These are phyloP conservation scores for Hycleus phaleratus DNA, from an alignment of 1,140 invertebrate species.

Conservation along the genomic window DNA sequence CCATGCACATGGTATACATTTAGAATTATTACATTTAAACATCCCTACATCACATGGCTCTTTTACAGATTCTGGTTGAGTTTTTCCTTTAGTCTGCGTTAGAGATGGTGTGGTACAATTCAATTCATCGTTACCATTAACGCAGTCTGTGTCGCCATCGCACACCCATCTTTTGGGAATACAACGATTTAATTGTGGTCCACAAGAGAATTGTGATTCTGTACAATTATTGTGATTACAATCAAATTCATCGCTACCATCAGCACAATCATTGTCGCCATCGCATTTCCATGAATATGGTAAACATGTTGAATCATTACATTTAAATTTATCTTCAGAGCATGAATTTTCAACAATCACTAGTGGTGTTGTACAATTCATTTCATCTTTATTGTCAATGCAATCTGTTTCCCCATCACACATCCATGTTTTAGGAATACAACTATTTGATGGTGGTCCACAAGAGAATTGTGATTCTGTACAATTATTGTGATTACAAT, in stretches of 20 bases:
- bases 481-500: conserved; percentile 48
- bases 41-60: conserved; percentile 33
- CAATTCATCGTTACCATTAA: conserved; percentile 67
- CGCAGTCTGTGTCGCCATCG: conserved; percentile 69
- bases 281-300: conserved; percentile 54
- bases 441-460: conserved; percentile 54
- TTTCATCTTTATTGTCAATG: conserved; percentile 65
- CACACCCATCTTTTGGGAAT: conserved; percentile 70
- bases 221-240: conserved; percentile 62
- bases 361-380: conserved; percentile 33
- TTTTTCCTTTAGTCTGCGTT: too few relatives aligned
- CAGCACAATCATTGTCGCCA: conserved; percentile 66
- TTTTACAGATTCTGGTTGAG: conserved; percentile 4
- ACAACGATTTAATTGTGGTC: conserved; percentile 57
- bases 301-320: conserved; percentile 54
- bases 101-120: conserved; percentile 23
- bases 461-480: conserved; percentile 60
- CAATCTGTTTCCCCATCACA: conserved; percentile 74
- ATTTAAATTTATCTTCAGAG: conserved; percentile 35
- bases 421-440: conserved; percentile 68
- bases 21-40: conserved; percentile 43
- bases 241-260: conserved; percentile 68
- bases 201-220: conserved; percentile 60
- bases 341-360: conserved; percentile 23
- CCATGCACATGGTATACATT: conserved; percentile 60